phyloP scores from a whole-genome alignment of 2,888 invertebrate genomes.

The Nymphalis polychloros region DNA sequence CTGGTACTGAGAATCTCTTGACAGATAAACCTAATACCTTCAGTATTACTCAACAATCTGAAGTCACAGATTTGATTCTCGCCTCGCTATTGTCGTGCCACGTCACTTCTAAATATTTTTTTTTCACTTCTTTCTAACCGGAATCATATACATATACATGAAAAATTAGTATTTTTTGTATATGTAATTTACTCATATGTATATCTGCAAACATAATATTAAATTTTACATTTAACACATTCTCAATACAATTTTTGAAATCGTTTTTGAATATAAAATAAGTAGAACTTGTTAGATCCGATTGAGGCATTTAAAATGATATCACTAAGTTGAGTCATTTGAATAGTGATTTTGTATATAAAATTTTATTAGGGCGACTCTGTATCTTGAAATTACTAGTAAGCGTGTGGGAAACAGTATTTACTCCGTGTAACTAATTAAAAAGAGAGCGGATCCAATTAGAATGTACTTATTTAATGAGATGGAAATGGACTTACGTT shows the following conservation, averaged over 20 bases:
- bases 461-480: constrained; percentile 58
- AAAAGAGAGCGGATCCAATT: constrained; percentile 34
- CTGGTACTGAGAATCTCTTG: no score
- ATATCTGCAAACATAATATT: neutral
- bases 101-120: no score
- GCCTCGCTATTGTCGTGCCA: no score
- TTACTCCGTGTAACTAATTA: constrained; percentile 25
- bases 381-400: constrained; percentile 14
- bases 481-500: constrained; percentile 65
- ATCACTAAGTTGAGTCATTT: constrained; percentile 7
- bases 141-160: neutral
- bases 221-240: neutral
- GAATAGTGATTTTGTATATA: constrained; percentile 8
- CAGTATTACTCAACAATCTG: no score
- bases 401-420: constrained; percentile 19
- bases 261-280: constrained; percentile 4
- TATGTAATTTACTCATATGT: no score
- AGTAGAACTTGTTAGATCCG: constrained; percentile 7
- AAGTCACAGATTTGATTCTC: no score
- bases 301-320: neutral
- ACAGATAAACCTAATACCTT: no score
- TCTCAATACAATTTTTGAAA: neutral
- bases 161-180: no score
- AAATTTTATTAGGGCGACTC: constrained; percentile 10
- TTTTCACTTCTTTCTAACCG: no score